phyloP scores from a whole-genome alignment of 2,888 invertebrate genomes.

The Brenthis daphne region DNA sequence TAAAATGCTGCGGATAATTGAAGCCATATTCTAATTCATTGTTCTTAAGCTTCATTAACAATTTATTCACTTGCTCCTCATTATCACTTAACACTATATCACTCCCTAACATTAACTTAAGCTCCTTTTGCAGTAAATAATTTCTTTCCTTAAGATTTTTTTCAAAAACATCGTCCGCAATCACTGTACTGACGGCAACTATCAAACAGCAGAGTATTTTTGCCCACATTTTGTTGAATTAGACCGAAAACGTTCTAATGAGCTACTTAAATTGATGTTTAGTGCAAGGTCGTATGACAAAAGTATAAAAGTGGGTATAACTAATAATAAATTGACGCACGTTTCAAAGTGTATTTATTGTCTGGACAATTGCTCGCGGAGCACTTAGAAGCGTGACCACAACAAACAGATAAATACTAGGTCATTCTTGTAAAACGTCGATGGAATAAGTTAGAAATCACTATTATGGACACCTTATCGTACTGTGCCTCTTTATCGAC shows the following conservation, averaged over 20 bases:
- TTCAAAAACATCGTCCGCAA: slow-evolving; percentile 41
- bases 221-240: slow-evolving; percentile 49
- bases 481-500: no score
- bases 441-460: no score
- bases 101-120: slow-evolving; percentile 75
- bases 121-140: slow-evolving; percentile 74
- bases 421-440: no score
- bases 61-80: slow-evolving; percentile 80
- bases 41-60: slow-evolving; percentile 82
- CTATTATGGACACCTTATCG: no score
- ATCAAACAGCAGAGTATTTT: slow-evolving; percentile 36
- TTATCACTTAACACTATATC: slow-evolving; percentile 73
- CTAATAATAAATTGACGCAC: slow-evolving; percentile 15
- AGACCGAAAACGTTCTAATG: slow-evolving; percentile 10
- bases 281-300: slow-evolving; percentile 39
- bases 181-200: slow-evolving; percentile 22
- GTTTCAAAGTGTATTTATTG: background rate
- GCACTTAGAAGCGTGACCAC: background rate
- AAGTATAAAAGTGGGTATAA: slow-evolving; percentile 18
- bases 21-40: slow-evolving; percentile 76
- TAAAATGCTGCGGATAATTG: slow-evolving; percentile 74
- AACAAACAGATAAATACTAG: no score
- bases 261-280: slow-evolving; percentile 35
- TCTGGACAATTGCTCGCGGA: slow-evolving; percentile 2
- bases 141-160: slow-evolving; percentile 57